Conservation (phyloP, 2,113 vertebrate species). For the Isichthys henryi region DNA sequence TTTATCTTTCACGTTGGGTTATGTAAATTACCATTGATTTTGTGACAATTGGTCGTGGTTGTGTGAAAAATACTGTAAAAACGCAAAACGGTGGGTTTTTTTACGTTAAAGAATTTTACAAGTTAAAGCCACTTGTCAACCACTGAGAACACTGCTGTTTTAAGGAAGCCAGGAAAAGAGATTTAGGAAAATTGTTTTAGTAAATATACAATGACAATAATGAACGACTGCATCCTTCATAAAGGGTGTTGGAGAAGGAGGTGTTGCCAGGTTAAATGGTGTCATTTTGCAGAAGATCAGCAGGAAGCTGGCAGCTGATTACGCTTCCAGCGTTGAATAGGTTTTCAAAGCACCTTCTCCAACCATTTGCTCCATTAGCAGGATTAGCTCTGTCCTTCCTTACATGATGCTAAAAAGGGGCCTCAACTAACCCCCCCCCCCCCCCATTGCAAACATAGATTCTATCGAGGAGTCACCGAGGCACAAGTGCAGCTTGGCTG, state of each 20-base stretch:
- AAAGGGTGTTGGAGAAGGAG: not conserved
- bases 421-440: not conserved
- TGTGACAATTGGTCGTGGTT: not conserved
- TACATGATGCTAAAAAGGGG: not conserved
- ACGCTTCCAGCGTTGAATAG: not conserved
- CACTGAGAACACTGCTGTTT: not conserved
- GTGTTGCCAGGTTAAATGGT: not conserved
- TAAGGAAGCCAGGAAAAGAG: not conserved
- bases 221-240: not conserved
- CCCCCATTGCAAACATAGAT: too few species aligned
- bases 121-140: not conserved
- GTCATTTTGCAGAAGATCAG: not conserved
- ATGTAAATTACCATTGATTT: not conserved
- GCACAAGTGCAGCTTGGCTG: too few species aligned
- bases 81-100: not conserved
- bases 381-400: not conserved
- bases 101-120: not conserved
- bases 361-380: not conserved
- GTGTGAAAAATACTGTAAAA: not conserved
- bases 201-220: not conserved
- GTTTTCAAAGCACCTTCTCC: not conserved
- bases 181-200: not conserved
- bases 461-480: too few species aligned
- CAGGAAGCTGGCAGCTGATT: not conserved
- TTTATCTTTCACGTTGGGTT: too few species aligned